phyloP scores from a whole-genome alignment of 1,140 invertebrate genomes.

The Adoxophyes honmai region DNA sequence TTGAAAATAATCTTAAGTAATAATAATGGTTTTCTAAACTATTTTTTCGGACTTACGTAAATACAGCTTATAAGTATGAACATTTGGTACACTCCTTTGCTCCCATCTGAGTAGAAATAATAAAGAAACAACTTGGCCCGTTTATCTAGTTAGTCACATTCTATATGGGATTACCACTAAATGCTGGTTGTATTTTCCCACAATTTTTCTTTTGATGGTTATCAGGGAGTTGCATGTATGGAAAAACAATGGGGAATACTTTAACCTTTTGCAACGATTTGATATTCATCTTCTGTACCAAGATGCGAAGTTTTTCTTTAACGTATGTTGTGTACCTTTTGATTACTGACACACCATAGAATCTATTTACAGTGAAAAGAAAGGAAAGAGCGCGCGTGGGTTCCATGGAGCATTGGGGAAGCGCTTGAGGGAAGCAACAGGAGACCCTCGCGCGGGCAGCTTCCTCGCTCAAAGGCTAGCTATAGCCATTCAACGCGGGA shows the following conservation, averaged over 20 bases:
- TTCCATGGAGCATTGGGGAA: no score
- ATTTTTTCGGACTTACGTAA: no score
- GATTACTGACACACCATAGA: background rate
- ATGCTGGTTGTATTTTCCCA: slow-evolving; percentile 3
- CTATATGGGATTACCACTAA: background rate
- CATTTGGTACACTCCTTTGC: background rate
- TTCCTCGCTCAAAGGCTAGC: no score
- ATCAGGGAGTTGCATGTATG: background rate
- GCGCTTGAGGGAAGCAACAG: no score
- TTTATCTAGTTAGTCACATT: background rate
- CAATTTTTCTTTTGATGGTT: background rate
- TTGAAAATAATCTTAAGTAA: no score
- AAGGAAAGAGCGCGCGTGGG: background rate
- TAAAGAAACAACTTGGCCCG: background rate
- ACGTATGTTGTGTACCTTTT: background rate
- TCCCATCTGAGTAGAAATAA: background rate
- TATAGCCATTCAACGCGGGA: no score
- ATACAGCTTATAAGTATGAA: no score
- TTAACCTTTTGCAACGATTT: background rate
- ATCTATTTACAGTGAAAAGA: no score
- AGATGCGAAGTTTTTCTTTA: background rate
- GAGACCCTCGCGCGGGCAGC: no score
- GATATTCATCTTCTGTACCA: background rate
- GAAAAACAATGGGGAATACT: background rate
- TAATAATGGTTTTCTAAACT: no score